Base-by-base conservation (phyloP, 2,797 vertebrate species). In the Coregonus sp. region DNA sequence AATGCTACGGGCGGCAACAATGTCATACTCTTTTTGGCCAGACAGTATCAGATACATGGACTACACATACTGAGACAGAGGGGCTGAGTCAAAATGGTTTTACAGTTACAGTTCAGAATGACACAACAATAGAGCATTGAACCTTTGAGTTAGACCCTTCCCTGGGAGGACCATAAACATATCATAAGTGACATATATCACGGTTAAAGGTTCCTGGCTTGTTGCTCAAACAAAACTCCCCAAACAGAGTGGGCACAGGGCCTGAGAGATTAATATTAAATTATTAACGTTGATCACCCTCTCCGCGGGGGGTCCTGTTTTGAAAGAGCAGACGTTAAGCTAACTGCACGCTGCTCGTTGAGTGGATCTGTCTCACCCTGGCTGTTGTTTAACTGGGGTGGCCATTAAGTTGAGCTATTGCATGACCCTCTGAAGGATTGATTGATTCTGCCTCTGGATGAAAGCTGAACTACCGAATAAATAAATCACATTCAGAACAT, bases 281-380 rank as follows among this genome's bases (percentile, higher is more conserved):
- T 69, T 4, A 78, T 85, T 75, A 72, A 31, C 29, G 11, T 72
- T 69, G 47, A 66, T 80, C 51, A n/a, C 59, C 85, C 12, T 66
- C 56, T 6, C 67, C 18, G 77, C 82, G 18, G 35, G 20, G 73
- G 82, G 76, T 84, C 83, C 59, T 69, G 83, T 84, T 83, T 70
- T 0, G 74, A 81, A 75, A 73, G 51, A 4, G 72, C 68, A 4
- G 14, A 66, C n/a, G 47, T 51, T 70, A 59, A 75, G 47, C 75
- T 79, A 76, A 78, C 47, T 83, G 61, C 85, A 81, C 75, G 75
- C 69, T 85, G 72, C 76, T 51, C 18, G 82, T 68, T 85, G 86
- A 87, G 82, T 84, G 86, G 68, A 87, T 78, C 81, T 86, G 84
- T 89, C 86, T 75, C 51, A 61, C n/a, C 50, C 35, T 73, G 63